phyloP scores from a whole-genome alignment of 2,797 vertebrate species.

The Novumbra hubbsi region DNA sequence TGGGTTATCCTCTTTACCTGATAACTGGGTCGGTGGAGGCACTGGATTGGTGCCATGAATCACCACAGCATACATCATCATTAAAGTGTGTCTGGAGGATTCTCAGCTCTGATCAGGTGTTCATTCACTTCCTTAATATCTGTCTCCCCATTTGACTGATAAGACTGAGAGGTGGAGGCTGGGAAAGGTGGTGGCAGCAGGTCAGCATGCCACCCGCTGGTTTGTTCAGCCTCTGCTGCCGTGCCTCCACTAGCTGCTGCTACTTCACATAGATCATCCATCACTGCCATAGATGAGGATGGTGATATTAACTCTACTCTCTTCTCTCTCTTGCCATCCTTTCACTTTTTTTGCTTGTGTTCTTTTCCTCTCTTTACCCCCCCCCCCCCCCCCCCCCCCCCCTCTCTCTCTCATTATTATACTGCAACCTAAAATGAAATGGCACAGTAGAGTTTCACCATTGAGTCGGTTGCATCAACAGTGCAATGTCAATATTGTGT shows the following conservation, averaged over 20 bases:
- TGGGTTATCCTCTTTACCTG: no score
- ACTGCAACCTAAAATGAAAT: slow-evolving; percentile 39
- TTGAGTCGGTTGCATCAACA: slow-evolving; percentile 40
- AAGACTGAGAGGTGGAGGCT: slow-evolving; percentile 26
- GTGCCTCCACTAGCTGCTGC: slow-evolving; percentile 51
- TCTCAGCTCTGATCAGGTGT: background rate
- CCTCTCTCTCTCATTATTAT: slow-evolving; percentile 21
- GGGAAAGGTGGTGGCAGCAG: slow-evolving; percentile 48
- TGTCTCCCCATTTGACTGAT: background rate
- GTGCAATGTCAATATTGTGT: slow-evolving; percentile 20
- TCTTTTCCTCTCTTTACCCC: slow-evolving; percentile 35
- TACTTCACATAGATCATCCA: slow-evolving; percentile 63
- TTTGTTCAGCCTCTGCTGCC: slow-evolving; percentile 35
- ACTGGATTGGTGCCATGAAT: no score
- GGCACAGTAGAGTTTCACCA: slow-evolving; percentile 38
- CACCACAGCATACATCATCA: background rate
- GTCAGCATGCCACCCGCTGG: slow-evolving; percentile 48
- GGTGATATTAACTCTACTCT: slow-evolving; percentile 66
- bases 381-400: background rate
- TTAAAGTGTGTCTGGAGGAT: slow-evolving; percentile 20
- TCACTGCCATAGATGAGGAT: slow-evolving; percentile 70
- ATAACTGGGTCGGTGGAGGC: no score
- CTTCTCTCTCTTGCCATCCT: slow-evolving; percentile 16
- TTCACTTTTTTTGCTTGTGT: slow-evolving; percentile 23
- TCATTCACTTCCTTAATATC: background rate